Conservation (phyloP, 1,140 invertebrate species). For the Galleria mellonella region DNA sequence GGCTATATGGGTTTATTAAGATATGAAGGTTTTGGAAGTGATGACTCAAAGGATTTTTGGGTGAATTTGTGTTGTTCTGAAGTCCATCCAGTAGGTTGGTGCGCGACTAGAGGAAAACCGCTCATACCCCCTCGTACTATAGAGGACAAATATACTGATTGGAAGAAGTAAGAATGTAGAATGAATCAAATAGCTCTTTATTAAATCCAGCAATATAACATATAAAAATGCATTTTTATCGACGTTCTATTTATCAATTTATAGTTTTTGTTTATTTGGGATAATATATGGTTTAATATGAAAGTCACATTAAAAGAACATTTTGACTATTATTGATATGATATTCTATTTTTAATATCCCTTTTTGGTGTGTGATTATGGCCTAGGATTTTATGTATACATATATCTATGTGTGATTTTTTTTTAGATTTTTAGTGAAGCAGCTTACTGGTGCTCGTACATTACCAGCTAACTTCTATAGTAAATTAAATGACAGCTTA, state of each 20-base stretch:
- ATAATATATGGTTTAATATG: too few species aligned
- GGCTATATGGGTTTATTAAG: constrained; percentile 94
- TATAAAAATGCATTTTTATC: too few species aligned
- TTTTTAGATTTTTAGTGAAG: constrained; percentile 87
- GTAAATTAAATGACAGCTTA: constrained; percentile 88
- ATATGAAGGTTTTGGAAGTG: constrained; percentile 95
- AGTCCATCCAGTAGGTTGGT: constrained; percentile 97
- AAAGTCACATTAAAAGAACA: too few species aligned
- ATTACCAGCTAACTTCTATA: constrained; percentile 92
- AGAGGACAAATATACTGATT: constrained; percentile 94
- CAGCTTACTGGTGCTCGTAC: constrained; percentile 94
- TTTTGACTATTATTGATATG: too few species aligned
- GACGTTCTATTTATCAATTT: too few species aligned
- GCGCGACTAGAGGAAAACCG: constrained; percentile 94
- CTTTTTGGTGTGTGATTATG: too few species aligned
- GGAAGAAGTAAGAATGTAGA: constrained; percentile 81
- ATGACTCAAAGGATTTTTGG: constrained; percentile 95
- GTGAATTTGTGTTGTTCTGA: constrained; percentile 94
- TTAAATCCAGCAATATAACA: too few species aligned
- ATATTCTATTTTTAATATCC: too few species aligned
- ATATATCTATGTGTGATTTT: too few species aligned
- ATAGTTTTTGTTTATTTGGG: too few species aligned
- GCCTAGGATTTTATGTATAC: too few species aligned
- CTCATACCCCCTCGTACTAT: constrained; percentile 94
- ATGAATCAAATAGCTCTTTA: too few species aligned